Evolutionary conservation across 2,113 vertebrate species (phyloP).

Genomic region (Heterotis niloticus): DNA sequence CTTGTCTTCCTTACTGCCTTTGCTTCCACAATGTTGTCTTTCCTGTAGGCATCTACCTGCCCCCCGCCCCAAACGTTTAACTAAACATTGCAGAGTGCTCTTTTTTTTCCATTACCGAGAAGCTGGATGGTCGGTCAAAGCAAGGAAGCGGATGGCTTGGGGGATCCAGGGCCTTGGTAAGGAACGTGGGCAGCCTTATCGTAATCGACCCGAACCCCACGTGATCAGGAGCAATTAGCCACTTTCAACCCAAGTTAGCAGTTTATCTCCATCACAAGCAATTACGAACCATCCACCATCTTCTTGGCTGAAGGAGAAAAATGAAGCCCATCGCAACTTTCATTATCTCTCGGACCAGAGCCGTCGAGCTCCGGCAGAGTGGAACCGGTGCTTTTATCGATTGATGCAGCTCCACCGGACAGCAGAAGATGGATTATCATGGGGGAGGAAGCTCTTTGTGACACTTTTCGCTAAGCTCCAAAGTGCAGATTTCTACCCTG

Average conservation of each 20-base stretch:
- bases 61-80: background rate
- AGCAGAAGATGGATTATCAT: slow-evolving; percentile 19
- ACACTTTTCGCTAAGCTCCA: background rate
- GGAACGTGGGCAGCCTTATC: slow-evolving; percentile 9
- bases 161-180: background rate
- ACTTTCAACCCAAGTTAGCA: slow-evolving; percentile 1
- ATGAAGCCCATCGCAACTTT: background rate
- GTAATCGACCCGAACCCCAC: background rate
- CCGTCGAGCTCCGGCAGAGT: background rate
- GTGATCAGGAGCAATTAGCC: slow-evolving; percentile 16
- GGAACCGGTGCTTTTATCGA: slow-evolving; percentile 10
- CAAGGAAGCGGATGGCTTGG: background rate
- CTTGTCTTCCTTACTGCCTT: background rate
- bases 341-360: slow-evolving; percentile 13
- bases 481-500: background rate
- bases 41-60: background rate
- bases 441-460: background rate
- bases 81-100: background rate
- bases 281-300: slow-evolving; percentile 5
- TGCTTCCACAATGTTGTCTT: background rate
- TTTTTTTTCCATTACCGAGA: background rate
- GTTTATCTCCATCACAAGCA: slow-evolving; percentile 17
- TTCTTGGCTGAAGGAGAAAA: slow-evolving; percentile 16
- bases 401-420: background rate
- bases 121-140: background rate